Percentiles rank a stretch among this genome's conserved stretches.
Evolutionary conservation across 1,140 invertebrate genomes (phyloP).

Genomic region (Drosophila bifasciata): DNA sequence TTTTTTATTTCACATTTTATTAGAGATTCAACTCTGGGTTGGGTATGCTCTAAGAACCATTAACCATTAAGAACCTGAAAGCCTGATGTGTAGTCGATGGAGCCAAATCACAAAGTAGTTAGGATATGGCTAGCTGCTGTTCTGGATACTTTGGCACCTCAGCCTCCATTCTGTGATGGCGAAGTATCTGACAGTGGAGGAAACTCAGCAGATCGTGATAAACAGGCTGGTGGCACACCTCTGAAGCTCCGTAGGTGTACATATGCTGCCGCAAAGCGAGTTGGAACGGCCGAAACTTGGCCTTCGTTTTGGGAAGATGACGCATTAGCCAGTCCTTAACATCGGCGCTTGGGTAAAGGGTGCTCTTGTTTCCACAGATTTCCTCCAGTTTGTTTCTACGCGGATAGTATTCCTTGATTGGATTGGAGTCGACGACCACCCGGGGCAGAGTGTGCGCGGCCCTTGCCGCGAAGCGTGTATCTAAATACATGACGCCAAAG

Average conservation of each 20-base stretch:
- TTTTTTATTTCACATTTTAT: slow-evolving; percentile 7
- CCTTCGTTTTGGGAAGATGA: background rate
- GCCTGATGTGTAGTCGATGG: no score
- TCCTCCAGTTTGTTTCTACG: background rate
- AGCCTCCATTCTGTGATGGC: slow-evolving; percentile 49
- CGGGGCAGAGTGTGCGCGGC: background rate
- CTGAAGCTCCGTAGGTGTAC: slow-evolving; percentile 11
- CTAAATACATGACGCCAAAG: background rate
- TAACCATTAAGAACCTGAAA: background rate
- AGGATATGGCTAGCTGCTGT: no score
- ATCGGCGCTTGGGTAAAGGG: slow-evolving; percentile 13
- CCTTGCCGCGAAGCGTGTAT: background rate
- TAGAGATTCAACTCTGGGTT: background rate
- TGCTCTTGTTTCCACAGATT: slow-evolving; percentile 25
- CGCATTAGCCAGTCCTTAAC: slow-evolving; percentile 37
- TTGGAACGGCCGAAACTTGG: background rate
- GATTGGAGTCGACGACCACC: background rate
- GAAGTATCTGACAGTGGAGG: slow-evolving; percentile 37
- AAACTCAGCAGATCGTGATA: slow-evolving; percentile 4
- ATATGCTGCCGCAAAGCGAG: slow-evolving; percentile 18
- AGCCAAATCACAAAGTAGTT: no score
- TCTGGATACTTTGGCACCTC: slow-evolving; percentile 42
- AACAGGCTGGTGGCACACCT: slow-evolving; percentile 38
- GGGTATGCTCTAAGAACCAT: background rate
- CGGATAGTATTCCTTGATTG: slow-evolving; percentile 16